Evolutionary conservation across 2,888 invertebrate genomes (phyloP), one percentile per base, ranked within the genome.

Genomic region (Malacosoma neustria): DNA sequence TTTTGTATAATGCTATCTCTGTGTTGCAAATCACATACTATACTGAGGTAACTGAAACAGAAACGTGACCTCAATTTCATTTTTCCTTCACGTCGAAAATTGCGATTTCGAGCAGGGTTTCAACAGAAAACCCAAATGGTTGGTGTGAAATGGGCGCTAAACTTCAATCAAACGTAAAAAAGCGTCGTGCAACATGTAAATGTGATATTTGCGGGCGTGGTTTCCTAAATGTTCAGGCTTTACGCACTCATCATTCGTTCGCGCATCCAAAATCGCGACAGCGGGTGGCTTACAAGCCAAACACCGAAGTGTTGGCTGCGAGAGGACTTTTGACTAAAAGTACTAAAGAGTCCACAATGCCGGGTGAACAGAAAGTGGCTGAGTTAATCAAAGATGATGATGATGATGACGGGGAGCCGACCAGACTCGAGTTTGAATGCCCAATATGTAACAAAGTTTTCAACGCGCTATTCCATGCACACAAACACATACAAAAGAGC

Each of bases 401-500:
- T 13, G 40, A 38, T 12, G 33, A 34, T 4, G 5, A 14, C 3
- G 11, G 12, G 1, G 32, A 38, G 1, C 2, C 31, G 0, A 46
- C 43, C 4, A 65, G 54, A 36, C 51, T 61, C 0, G 57, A 66
- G 13, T 81, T 75, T 35, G 61, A 66, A 36, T 81, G 81, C 32
- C 80, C 81, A 0, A 52, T 61, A 32, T 81, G 81, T 42, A 31
- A 39, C 0, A 51, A 49, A 35, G 33, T 48, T 1, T 80, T 71
- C 30, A 39, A 47, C 2, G 58, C 62, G 1, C 69, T 67, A 34
- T 73, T 69, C 32, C 52, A 65, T 3, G 72, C 79, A 0, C 49
- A 49, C 9, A 66, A 57, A 46, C 81, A 81, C 29, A 73, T 81
- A 40, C 67, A 79, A 34, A 77, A 68, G 14, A 43, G 45, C 11